A percentile compares a stretch with the other conserved stretches of the same genome.
phyloP scores from a whole-genome alignment of 2,888 invertebrate genomes.

The Clepsis dumicolana region DNA sequence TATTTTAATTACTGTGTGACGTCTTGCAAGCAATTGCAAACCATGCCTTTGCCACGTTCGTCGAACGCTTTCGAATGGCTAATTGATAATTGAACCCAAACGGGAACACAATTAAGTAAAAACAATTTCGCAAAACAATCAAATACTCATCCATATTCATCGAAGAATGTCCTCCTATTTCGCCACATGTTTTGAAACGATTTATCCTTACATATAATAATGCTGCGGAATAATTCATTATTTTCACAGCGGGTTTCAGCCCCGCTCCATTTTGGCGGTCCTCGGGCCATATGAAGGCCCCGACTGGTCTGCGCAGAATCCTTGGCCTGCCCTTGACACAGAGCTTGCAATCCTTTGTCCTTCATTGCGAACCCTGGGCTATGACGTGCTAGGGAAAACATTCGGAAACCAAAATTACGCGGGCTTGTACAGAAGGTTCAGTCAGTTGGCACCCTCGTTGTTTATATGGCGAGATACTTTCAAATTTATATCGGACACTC shows the following conservation, averaged over 20 bases:
- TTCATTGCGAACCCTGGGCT: slow-evolving; percentile 49
- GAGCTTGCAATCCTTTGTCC: slow-evolving; percentile 74
- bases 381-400: slow-evolving; percentile 27
- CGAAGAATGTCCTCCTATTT: background rate
- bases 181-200: background rate
- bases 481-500: no score
- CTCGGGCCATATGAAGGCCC: slow-evolving; percentile 49
- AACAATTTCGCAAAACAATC: slow-evolving; percentile 3
- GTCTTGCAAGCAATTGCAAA: background rate
- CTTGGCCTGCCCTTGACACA: slow-evolving; percentile 80
- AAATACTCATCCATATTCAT: slow-evolving; percentile 5
- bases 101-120: background rate
- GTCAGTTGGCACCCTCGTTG: background rate
- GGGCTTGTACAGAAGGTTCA: background rate
- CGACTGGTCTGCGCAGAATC: slow-evolving; percentile 77
- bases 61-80: background rate
- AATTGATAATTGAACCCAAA: slow-evolving; percentile 6
- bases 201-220: background rate
- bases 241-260: slow-evolving; percentile 42
- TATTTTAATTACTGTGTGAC: background rate
- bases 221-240: slow-evolving; percentile 1
- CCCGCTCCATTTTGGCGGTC: slow-evolving; percentile 57
- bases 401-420: background rate
- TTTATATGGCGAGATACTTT: background rate
- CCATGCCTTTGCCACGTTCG: background rate